A percentile compares a stretch with the other conserved stretches of the same genome.
Evolutionary conservation across 1,140 invertebrate genomes (phyloP).

Genomic region (Leptinotarsa defecta): DNA sequence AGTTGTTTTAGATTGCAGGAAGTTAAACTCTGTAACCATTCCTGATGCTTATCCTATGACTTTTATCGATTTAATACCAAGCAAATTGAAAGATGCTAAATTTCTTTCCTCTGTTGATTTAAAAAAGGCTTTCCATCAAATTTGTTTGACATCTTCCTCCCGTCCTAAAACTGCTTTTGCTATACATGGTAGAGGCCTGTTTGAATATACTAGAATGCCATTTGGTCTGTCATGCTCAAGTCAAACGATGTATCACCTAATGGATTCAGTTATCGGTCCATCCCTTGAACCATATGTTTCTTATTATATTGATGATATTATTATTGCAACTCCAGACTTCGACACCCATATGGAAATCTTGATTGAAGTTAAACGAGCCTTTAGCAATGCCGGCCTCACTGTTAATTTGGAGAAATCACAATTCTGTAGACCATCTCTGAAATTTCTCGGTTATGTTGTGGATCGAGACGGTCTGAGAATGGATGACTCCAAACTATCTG

Average conservation of each 20-base stretch:
- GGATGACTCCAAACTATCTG: constrained; percentile 3
- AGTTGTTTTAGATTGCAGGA: constrained; percentile 44
- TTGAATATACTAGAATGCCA: constrained; percentile 46
- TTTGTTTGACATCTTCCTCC: neutral
- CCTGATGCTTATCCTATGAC: constrained; percentile 40
- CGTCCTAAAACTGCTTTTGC: constrained; percentile 37
- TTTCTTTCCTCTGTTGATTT: constrained; percentile 45
- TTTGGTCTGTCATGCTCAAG: constrained; percentile 48
- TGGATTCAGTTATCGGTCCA: constrained; percentile 43
- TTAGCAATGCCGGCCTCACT: neutral
- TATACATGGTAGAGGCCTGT: constrained; percentile 32
- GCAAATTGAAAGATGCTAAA: constrained; percentile 36
- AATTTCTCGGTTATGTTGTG: constrained; percentile 19
- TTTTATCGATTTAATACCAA: constrained; percentile 35
- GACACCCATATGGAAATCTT: constrained; percentile 29
- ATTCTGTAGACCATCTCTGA: constrained; percentile 9
- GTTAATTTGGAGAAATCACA: constrained; percentile 8
- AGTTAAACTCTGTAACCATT: constrained; percentile 43
- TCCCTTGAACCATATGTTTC: constrained; percentile 33
- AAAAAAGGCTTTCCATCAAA: neutral
- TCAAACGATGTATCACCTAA: constrained; percentile 49
- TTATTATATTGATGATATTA: constrained; percentile 52
- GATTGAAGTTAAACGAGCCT: neutral
- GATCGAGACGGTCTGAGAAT: neutral
- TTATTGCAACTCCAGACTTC: constrained; percentile 32